Evolutionary conservation across 35 echinoderm and acorn worm species (phyloP).

Genomic region (Apostichopus parvimensis): DNA sequence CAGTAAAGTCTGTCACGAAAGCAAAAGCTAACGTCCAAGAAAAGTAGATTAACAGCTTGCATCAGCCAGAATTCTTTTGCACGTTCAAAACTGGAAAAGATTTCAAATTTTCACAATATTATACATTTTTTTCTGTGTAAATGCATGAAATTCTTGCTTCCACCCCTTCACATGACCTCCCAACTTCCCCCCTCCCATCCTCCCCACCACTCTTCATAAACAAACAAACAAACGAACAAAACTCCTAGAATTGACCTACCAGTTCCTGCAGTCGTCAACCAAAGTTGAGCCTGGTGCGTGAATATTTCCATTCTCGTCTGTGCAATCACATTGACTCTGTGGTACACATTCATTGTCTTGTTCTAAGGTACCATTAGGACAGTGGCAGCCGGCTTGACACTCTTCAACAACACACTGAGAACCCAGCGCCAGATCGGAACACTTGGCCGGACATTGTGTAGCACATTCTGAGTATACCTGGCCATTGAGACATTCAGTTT

Average conservation of each 20-base stretch:
- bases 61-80: no score
- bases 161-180: no score
- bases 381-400: conserved; percentile 75
- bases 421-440: conserved; percentile 80
- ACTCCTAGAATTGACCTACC: conserved; percentile 28
- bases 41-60: no score
- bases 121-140: no score
- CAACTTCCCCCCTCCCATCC: no score
- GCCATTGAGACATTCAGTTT: conserved; percentile 58
- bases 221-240: no score
- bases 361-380: conserved; percentile 70
- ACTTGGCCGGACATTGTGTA: conserved; percentile 69
- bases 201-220: no score
- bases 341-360: conserved; percentile 63
- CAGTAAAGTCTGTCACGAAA: no score
- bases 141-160: no score
- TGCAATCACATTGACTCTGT: conserved; percentile 64
- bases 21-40: no score
- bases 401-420: conserved; percentile 56
- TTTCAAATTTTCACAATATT: no score
- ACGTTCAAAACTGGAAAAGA: no score
- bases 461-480: conserved; percentile 70
- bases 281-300: conserved; percentile 51
- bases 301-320: conserved; percentile 47
- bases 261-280: conserved; percentile 70